Evolutionary conservation across 2,797 vertebrate genomes (phyloP), one percentile per base, ranked within the genome.

Genomic region (Poecile montanus): DNA sequence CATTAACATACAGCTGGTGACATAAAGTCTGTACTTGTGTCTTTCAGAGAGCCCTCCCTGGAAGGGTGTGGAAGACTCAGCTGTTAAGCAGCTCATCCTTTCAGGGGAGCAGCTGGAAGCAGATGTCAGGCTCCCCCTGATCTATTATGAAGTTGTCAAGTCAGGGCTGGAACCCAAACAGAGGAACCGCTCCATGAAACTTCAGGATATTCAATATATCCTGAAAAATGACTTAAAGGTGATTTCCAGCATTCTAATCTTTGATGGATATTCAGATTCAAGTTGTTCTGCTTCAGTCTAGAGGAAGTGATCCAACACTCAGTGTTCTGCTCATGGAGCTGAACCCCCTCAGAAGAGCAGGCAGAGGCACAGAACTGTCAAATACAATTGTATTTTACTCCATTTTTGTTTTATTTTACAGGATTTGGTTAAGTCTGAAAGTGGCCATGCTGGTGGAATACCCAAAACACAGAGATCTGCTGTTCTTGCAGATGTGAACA

Each of bases 171-270:
- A 97, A 2, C 85, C 96, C 85, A 98, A 96, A 6, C 97, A 96
- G 60, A 97, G 96, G 92, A 94, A 98, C 14, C 97, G 98, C 67
- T 94, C 90, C 40, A 83, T 97, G 88, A 98, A 94, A 32, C 96
- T 98, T 40, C 98, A 98, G 65, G 97, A 98, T 89, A 98, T 98
- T 75, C 97, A 85, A 0, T 98, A 98, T 81, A 74, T 97, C 86
- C 85, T 98, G 75, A 98, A 97, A 91, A 98, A 98, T 15, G 98
- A 98, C 84, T 76, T 98, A 27, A 97, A 98, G 98, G 98, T 98
- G 96, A 96, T 42, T 75, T 9, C 4, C 36, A 70, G 60, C 29
- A 6, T 11, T 36, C 27, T 45, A 1, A 9, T 18, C 25, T 36
- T n/a, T 19, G 23, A 0, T 48, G 32, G 56, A 2, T 53, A 18